Evolutionary conservation across 2,888 invertebrate species (phyloP).

Genomic region (Melanotus villosus): DNA sequence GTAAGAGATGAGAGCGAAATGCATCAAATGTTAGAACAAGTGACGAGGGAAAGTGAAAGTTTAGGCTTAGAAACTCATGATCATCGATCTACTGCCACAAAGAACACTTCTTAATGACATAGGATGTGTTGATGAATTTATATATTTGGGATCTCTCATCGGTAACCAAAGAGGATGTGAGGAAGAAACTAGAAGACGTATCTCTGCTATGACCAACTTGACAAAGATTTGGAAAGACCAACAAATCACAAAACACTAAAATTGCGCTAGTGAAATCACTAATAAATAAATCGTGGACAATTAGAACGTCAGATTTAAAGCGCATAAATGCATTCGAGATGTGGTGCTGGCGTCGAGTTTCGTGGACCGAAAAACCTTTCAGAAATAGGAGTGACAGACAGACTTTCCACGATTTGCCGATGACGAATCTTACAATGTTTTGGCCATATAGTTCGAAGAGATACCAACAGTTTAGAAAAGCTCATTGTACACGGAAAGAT

Average conservation of each 20-base stretch:
- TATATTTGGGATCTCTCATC: neutral
- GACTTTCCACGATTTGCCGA: neutral
- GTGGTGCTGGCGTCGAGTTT: neutral
- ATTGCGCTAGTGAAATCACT: too few species aligned
- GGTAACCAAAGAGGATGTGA: neutral
- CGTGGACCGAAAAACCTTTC: neutral
- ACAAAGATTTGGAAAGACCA: too few species aligned
- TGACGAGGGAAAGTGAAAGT: neutral
- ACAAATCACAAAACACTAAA: neutral
- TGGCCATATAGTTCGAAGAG: neutral
- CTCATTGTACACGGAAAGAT: too few species aligned
- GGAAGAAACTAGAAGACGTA: neutral
- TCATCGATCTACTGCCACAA: neutral
- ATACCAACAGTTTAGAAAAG: neutral
- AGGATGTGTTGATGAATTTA: neutral
- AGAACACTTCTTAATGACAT: neutral
- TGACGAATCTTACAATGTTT: neutral
- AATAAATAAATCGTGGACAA: too few species aligned
- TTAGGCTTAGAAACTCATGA: neutral
- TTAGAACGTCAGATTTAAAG: neutral
- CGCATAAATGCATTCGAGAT: neutral
- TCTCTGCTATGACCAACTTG: neutral
- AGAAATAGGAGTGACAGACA: neutral
- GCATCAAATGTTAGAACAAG: constrained; percentile 2
- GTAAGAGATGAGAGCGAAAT: neutral